phyloP scores from a whole-genome alignment of 2,797 vertebrate species.

The Acanthurus lineatus region DNA sequence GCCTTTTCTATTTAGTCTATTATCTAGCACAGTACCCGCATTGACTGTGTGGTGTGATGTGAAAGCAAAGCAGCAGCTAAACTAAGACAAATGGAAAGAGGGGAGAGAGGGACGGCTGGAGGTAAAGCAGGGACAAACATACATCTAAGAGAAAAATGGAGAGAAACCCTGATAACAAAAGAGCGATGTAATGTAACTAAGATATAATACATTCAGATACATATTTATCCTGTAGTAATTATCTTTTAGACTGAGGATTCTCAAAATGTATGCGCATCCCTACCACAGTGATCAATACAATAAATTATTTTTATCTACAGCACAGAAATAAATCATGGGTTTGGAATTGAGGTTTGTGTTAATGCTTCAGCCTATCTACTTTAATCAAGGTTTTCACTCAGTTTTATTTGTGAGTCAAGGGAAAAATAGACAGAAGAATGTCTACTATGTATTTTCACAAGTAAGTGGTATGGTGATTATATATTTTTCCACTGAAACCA shows the following conservation, averaged over 20 bases:
- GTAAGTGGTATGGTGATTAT: slow-evolving; percentile 31
- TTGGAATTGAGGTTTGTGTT: slow-evolving; percentile 2
- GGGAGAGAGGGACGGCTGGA: slow-evolving; percentile 23
- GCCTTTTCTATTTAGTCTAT: slow-evolving; percentile 55
- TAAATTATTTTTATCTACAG: not conserved
- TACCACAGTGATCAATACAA: not conserved
- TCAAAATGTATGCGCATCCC: not conserved
- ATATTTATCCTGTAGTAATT: not conserved
- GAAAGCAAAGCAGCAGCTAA: slow-evolving; percentile 63
- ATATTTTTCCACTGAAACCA: slow-evolving; percentile 59
- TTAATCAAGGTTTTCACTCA: slow-evolving; percentile 25
- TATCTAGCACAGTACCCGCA: slow-evolving; percentile 56
- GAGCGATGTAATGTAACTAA: not conserved
- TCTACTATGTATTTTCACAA: slow-evolving; percentile 47
- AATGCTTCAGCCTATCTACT: not conserved
- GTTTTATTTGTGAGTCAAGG: slow-evolving; percentile 43
- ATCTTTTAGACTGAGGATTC: not conserved
- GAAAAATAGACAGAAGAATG: slow-evolving; percentile 40
- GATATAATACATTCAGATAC: not conserved
- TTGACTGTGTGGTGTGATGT: slow-evolving; percentile 60
- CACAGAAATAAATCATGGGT: not conserved
- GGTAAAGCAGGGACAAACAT: slow-evolving; percentile 20
- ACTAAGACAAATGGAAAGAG: slow-evolving; percentile 16
- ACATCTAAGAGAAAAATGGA: not conserved
- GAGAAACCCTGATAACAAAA: not conserved